Conservation (phyloP, 1,140 invertebrate species). For the Scaptomyza montana region DNA sequence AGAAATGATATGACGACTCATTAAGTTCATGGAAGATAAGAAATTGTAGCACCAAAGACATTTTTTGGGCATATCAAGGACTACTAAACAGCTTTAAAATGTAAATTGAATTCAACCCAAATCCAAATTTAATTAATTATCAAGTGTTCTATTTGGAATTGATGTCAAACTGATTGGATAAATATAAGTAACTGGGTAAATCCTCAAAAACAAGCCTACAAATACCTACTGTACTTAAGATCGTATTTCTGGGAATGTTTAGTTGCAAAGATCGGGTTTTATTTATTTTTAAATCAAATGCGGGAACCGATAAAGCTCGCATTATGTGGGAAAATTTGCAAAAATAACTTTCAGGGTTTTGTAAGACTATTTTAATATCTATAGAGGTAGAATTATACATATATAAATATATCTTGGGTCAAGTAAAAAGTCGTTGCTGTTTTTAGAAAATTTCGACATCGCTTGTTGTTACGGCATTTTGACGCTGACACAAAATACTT, state of each 20-base stretch:
- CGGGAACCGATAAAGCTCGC: constrained; percentile 1
- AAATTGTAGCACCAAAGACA: not conserved
- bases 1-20: constrained; percentile 11
- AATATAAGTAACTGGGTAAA: not conserved
- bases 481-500: no score
- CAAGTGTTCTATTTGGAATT: constrained; percentile 16
- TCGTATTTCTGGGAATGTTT: not conserved
- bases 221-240: not conserved
- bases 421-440: no score
- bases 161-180: constrained; percentile 11
- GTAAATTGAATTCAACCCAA: constrained; percentile 15
- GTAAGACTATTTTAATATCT: not conserved
- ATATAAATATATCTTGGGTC: not conserved
- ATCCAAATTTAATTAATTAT: constrained; percentile 12
- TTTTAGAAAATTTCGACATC: no score
- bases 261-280: constrained; percentile 4
- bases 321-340: constrained; percentile 4
- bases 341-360: not conserved
- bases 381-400: no score
- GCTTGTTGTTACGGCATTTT: no score
- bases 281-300: constrained; percentile 16
- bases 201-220: not conserved
- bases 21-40: constrained; percentile 9
- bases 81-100: not conserved
- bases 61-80: not conserved